A percentile compares a stretch with the other conserved stretches of the same genome.
Evolutionary conservation across 1,140 invertebrate species (phyloP).

Genomic region (Theocolax elegans): DNA sequence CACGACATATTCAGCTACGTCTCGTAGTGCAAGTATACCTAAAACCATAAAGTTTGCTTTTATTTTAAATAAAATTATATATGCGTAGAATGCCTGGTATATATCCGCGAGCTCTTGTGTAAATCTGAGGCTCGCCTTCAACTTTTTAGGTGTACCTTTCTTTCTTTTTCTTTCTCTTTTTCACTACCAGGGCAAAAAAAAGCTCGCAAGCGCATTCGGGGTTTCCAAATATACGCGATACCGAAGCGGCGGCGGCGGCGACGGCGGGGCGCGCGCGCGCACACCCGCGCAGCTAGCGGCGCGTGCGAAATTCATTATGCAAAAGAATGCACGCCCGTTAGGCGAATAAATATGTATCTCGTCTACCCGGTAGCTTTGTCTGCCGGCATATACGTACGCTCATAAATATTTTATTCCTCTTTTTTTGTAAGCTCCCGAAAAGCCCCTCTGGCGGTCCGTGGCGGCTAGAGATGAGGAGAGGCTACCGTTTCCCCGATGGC

Average conservation of each 20-base stretch:
- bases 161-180: not conserved
- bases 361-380: constrained; percentile 36
- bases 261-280: not conserved
- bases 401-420: constrained; percentile 53
- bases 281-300: constrained; percentile 7
- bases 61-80: not conserved
- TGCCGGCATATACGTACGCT: constrained; percentile 33
- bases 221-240: constrained; percentile 7
- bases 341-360: constrained; percentile 54
- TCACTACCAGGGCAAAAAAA: not conserved
- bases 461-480: not conserved
- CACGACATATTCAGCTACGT: too few relatives aligned
- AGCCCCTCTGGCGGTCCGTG: not conserved
- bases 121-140: constrained; percentile 3
- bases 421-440: constrained; percentile 8
- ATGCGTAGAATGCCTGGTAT: not conserved
- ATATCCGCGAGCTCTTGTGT: not conserved
- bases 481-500: not conserved
- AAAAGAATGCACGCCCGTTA: constrained; percentile 52
- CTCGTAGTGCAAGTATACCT: too few relatives aligned
- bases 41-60: too few relatives aligned
- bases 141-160: not conserved
- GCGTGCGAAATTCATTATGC: constrained; percentile 50
- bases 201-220: not conserved
- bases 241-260: not conserved